Evolutionary conservation across 2,113 vertebrate species (phyloP).

Genomic region (Nothocercus nigrocapillus): DNA sequence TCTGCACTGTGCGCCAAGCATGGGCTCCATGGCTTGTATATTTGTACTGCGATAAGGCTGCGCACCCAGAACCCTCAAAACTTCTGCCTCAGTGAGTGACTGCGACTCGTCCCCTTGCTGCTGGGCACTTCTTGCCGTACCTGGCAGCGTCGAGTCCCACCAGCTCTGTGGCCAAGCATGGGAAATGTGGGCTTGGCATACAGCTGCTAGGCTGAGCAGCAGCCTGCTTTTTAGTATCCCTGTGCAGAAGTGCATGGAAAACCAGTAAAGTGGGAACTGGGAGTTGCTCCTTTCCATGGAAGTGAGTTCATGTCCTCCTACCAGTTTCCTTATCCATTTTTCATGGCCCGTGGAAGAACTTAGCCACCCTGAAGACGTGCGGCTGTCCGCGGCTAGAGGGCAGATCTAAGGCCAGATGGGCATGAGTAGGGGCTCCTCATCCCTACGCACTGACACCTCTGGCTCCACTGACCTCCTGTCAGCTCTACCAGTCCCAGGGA

Average conservation of each 20-base stretch:
- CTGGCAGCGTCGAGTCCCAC: neutral
- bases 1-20: fast-evolving
- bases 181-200: neutral
- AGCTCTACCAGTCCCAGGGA: neutral
- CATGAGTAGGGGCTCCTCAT: too few species aligned
- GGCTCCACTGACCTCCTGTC: neutral
- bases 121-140: neutral
- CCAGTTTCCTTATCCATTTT: neutral
- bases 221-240: neutral
- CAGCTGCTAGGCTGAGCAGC: neutral
- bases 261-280: neutral
- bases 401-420: too few species aligned
- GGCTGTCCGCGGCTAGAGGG: neutral
- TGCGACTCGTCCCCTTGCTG: neutral
- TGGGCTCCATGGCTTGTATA: fast-evolving
- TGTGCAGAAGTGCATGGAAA: neutral
- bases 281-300: neutral
- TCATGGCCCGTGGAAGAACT: fast-evolving
- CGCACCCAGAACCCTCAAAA: neutral
- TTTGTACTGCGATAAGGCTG: neutral
- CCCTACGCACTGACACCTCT: too few species aligned
- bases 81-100: neutral
- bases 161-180: too few species aligned
- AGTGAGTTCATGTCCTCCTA: neutral
- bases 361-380: fast-evolving